Conservation (phyloP, 2,113 vertebrate species). For the Toxotes jaculatrix region DNA sequence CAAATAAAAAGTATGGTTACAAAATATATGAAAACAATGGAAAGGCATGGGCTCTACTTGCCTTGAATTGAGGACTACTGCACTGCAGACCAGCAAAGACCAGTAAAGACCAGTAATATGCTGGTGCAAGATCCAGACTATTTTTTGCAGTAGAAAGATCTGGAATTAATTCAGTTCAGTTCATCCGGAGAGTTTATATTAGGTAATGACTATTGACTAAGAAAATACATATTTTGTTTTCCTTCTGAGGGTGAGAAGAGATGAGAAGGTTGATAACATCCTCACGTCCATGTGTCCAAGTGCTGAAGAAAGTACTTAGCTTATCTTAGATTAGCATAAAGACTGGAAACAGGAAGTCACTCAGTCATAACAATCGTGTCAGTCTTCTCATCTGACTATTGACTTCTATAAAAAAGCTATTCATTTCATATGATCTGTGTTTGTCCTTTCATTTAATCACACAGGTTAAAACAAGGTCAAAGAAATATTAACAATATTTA, state of each 20-base stretch:
- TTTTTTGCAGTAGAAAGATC: not conserved
- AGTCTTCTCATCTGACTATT: not conserved
- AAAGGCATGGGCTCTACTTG: not conserved
- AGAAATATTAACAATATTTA: not conserved
- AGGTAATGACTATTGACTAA: no score
- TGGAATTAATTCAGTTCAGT: not conserved
- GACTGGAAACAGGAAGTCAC: no score
- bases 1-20: not conserved
- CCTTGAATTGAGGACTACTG: not conserved
- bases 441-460: no score
- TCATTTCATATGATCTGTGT: no score
- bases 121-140: not conserved
- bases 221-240: not conserved
- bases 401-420: not conserved
- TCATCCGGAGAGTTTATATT: no score
- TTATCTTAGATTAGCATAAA: no score
- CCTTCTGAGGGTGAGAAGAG: not conserved
- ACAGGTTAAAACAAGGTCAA: no score
- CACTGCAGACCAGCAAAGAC: not conserved
- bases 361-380: not conserved
- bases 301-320: no score
- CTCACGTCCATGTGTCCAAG: no score
- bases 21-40: not conserved
- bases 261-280: not conserved
- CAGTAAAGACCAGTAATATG: not conserved